Conservation (phyloP, 2,888 invertebrate genomes). For the Euclidia mi region DNA sequence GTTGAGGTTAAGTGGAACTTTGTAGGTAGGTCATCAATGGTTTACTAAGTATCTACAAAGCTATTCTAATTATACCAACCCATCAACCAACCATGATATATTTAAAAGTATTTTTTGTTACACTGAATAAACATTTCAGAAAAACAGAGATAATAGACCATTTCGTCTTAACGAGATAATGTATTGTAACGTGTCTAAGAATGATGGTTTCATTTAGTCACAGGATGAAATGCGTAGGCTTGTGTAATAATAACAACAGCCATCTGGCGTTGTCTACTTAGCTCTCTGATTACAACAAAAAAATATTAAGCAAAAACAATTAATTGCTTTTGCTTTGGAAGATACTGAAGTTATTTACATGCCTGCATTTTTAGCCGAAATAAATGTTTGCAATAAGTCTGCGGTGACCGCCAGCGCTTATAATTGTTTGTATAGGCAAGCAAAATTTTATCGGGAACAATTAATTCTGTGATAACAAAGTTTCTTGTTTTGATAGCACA, state of each 20-base stretch:
- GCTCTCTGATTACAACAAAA: constrained; percentile 82
- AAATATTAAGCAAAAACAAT: constrained; percentile 86
- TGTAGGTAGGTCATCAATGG: too few species aligned
- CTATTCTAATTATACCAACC: too few species aligned
- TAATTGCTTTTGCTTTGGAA: constrained; percentile 83
- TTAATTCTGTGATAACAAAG: constrained; percentile 13
- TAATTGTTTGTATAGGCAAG: constrained; percentile 55
- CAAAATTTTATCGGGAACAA: constrained; percentile 39
- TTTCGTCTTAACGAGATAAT: not conserved
- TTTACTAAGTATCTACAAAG: too few species aligned
- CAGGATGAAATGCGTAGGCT: constrained; percentile 59
- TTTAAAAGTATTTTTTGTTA: too few species aligned
- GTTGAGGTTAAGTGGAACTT: too few species aligned
- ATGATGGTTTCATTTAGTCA: constrained; percentile 60
- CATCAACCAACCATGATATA: too few species aligned
- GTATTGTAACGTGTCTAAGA: constrained; percentile 56
- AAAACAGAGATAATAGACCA: too few species aligned
- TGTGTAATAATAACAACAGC: constrained; percentile 60
- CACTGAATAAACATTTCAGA: too few species aligned
- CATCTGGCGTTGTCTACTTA: constrained; percentile 75
- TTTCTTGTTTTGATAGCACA: constrained; percentile 10
- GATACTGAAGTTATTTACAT: constrained; percentile 82
- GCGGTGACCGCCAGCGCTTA: constrained; percentile 61
- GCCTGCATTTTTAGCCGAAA: constrained; percentile 72
- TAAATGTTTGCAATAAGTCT: constrained; percentile 80